Evolutionary conservation across 2,113 vertebrate species (phyloP), one percentile per base, ranked within the genome.

Genomic region (Gobius niger): DNA sequence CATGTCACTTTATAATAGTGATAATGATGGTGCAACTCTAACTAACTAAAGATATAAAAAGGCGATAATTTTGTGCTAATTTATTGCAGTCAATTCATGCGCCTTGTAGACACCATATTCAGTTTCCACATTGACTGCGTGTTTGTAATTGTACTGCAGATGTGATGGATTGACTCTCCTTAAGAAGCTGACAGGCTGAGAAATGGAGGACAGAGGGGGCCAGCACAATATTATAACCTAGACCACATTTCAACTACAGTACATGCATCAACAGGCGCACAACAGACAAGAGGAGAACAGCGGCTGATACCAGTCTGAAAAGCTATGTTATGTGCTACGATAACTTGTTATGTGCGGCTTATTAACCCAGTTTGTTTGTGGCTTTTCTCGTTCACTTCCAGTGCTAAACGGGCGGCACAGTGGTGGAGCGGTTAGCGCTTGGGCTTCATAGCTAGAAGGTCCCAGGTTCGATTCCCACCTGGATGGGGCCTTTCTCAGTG

Each of bases 131-230:
- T 63, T 70, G 19, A 67, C 12, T 66, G 16, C 54, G 44, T 65
- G 9, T 62, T 8, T 68, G 50, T 63, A 18, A 74, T 67, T 73
- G 74, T 65, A 60, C 50, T 68, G 24, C 62, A 53, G n/a, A 47
- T 47, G 67, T 88, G 82, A 89, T 80, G 63, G 59, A 89, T 90
- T 68, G 73, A 47, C 44, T 76, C 78, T 67, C 67, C 81, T 87
- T 86, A 81, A 56, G 63, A 24, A 65, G 51, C 65, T 83, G 89
- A 85, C 82, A 85, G 72, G 42, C 72, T 83, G 76, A 74, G 63
- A 78, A 82, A 87, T 72, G 76, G 77, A 86, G 78, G 76, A 83
- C 71, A 77, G 76, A 19, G 66, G 64, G 67, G 79, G 76, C 59
- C 65, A 75, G 64, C 65, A 65, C 56, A 14, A 74, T 80, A 82